A percentile compares a stretch with the other conserved stretches of the same genome.
These are phyloP conservation scores for Trichomalopsis sarcophagae DNA, from an alignment of 1,140 invertebrate species.

Conservation along the genomic window DNA sequence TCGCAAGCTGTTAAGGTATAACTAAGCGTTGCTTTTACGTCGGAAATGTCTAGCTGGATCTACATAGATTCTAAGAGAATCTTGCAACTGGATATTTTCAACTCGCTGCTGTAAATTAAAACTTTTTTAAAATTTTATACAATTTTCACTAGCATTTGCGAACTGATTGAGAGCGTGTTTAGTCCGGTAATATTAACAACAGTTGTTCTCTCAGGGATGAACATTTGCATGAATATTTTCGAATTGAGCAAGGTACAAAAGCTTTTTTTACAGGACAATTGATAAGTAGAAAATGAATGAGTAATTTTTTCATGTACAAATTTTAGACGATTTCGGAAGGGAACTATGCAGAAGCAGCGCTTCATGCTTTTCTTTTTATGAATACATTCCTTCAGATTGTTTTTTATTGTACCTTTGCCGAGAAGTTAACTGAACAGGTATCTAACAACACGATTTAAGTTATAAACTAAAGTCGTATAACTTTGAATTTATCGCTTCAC, in stretches of 20 bases:
- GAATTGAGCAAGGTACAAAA: neutral
- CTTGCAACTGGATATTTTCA: neutral
- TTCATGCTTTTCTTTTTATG: neutral
- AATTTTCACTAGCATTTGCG: neutral
- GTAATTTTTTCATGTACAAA: neutral
- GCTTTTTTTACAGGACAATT: neutral
- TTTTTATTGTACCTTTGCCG: constrained; percentile 11
- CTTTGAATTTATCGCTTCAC: neutral
- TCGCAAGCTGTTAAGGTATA: neutral
- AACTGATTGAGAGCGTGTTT: neutral
- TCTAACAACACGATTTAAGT: neutral
- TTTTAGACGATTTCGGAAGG: neutral
- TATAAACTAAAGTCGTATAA: neutral
- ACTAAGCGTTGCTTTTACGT: neutral
- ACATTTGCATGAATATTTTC: constrained; percentile 3
- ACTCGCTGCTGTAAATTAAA: neutral
- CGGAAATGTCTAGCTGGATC: too few relatives aligned
- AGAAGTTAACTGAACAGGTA: constrained; percentile 15
- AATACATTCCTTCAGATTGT: neutral
- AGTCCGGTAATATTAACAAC: neutral
- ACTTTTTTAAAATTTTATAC: neutral
- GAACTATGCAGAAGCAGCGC: neutral
- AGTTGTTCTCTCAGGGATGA: neutral
- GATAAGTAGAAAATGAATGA: neutral
- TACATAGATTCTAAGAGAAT: too few relatives aligned